These are phyloP conservation scores for Dyspetes luteomarginatus DNA, from an alignment of 2,888 invertebrate species.

Conservation along the genomic window DNA sequence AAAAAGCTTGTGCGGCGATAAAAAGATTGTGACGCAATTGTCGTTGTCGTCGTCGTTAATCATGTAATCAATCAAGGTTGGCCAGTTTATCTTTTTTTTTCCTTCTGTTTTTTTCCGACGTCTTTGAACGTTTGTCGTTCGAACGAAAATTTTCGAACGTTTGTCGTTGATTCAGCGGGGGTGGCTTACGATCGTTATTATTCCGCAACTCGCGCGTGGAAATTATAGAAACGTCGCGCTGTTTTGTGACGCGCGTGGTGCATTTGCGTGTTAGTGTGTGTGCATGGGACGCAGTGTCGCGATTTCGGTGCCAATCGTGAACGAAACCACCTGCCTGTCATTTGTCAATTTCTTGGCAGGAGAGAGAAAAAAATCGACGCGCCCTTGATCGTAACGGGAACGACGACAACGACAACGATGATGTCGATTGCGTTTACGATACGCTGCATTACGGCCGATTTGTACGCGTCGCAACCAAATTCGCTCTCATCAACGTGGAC, in stretches of 20 bases:
- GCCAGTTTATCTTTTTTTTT: conserved; percentile 46
- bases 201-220: too few species aligned
- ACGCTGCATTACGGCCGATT: conserved; percentile 55
- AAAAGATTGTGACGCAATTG: background rate
- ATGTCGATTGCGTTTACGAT: conserved; percentile 70
- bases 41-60: conserved; percentile 37
- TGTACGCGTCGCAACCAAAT: conserved; percentile 63
- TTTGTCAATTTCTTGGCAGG: background rate
- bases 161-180: background rate
- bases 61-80: conserved; percentile 66
- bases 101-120: conserved; percentile 26
- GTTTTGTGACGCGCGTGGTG: too few species aligned
- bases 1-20: background rate
- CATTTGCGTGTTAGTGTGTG: too few species aligned
- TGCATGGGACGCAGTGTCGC: too few species aligned
- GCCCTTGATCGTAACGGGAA: conserved; percentile 6
- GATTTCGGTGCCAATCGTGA: too few species aligned
- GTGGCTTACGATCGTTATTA: too few species aligned
- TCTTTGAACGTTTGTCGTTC: background rate
- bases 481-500: conserved; percentile 66
- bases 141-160: background rate
- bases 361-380: conserved; percentile 17
- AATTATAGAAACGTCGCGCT: too few species aligned
- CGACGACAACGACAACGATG: conserved; percentile 65
- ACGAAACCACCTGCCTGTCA: too few species aligned